A percentile compares a stretch with the other conserved stretches of the same genome.
Evolutionary conservation across 2,113 vertebrate species (phyloP).

Genomic region (Notarius quadriscutis): DNA sequence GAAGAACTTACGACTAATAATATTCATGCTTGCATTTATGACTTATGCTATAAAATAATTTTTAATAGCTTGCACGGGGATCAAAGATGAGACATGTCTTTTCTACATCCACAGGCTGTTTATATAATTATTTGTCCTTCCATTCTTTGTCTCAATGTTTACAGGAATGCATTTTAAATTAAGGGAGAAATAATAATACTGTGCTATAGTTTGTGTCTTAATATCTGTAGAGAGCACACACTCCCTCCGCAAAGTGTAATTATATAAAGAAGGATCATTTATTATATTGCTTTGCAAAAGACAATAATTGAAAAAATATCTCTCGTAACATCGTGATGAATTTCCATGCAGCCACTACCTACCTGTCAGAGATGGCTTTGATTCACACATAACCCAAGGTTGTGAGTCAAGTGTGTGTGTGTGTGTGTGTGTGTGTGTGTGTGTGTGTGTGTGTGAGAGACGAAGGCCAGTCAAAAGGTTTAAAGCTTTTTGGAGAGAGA

Average conservation of each 20-base stretch:
- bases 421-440: constrained; percentile 9
- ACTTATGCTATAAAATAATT: background rate
- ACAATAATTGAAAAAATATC: too few relatives aligned
- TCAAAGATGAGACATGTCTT: background rate
- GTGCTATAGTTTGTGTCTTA: background rate
- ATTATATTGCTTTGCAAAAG: too few relatives aligned
- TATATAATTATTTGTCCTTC: background rate
- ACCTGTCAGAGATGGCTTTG: background rate
- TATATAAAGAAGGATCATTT: background rate
- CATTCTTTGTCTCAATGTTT: background rate
- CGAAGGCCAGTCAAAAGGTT: constrained; percentile 16
- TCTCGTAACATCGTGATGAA: too few relatives aligned
- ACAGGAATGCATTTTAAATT: background rate
- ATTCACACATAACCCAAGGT: constrained; percentile 7
- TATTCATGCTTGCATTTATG: background rate
- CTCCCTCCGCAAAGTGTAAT: background rate
- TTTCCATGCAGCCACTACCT: background rate
- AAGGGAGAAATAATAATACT: background rate
- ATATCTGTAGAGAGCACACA: background rate
- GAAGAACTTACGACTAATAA: background rate
- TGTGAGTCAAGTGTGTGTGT: constrained; percentile 33
- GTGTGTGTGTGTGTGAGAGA: background rate
- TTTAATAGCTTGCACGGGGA: background rate
- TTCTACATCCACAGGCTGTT: background rate
- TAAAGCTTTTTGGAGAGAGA: constrained; percentile 19